These are phyloP conservation scores for Parochlus steinenii DNA, from an alignment of 2,888 invertebrate genomes.

Conservation along the genomic window DNA sequence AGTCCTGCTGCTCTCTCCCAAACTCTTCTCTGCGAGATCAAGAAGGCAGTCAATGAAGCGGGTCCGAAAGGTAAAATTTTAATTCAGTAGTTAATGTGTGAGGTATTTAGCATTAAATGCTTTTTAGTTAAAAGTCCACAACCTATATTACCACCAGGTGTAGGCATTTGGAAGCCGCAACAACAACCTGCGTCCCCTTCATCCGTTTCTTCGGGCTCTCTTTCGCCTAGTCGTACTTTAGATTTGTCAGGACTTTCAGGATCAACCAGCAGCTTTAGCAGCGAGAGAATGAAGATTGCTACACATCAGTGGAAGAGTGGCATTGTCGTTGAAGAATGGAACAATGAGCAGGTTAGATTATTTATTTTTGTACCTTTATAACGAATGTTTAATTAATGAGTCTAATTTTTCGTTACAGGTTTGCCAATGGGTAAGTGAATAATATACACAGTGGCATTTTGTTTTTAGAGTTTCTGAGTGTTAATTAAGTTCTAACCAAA, in stretches of 20 bases:
- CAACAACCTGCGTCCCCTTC: conserved; percentile 43
- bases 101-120: too few species aligned
- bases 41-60: conserved; percentile 75
- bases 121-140: conserved; percentile 44
- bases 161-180: conserved; percentile 43
- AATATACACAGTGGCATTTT: too few species aligned
- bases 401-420: conserved; percentile 39
- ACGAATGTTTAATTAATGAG: background rate
- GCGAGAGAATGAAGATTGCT: conserved; percentile 35
- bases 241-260: conserved; percentile 38
- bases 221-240: conserved; percentile 33
- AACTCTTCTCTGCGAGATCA: conserved; percentile 72
- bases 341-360: conserved; percentile 48
- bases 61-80: conserved; percentile 59
- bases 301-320: conserved; percentile 51
- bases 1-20: conserved; percentile 58
- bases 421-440: conserved; percentile 92
- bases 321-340: conserved; percentile 63
- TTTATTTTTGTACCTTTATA: conserved; percentile 5
- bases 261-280: conserved; percentile 45
- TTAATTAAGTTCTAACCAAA: too few species aligned
- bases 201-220: conserved; percentile 39
- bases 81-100: conserved; percentile 2
- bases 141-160: conserved; percentile 42
- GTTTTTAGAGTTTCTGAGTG: too few species aligned